phyloP scores from a whole-genome alignment of 2,888 invertebrate genomes.

The Miltochrista miniata region DNA sequence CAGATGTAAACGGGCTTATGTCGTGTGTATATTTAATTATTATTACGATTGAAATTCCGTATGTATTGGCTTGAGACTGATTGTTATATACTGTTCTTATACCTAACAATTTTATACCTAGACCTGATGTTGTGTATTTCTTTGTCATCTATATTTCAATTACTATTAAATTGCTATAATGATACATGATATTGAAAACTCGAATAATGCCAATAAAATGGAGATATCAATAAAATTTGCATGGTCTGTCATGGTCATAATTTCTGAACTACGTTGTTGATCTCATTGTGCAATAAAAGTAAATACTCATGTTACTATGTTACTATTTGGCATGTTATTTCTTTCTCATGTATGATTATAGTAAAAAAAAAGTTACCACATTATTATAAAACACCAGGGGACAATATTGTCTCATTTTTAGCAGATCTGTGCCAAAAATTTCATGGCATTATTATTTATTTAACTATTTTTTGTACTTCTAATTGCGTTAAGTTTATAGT shows the following conservation, averaged over 20 bases:
- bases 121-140: conserved; percentile 44
- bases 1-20: conserved; percentile 39
- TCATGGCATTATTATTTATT: conserved; percentile 35
- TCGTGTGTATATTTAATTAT: conserved; percentile 46
- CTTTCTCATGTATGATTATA: not conserved
- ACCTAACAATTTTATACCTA: conserved; percentile 51
- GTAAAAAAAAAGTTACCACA: not conserved
- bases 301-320: no score
- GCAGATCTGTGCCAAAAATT: conserved; percentile 48
- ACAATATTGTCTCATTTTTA: conserved; percentile 19
- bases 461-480: conserved; percentile 4
- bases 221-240: no score
- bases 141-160: conserved; percentile 38
- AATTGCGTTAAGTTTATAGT: conserved; percentile 10
- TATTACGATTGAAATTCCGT: conserved; percentile 54
- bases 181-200: conserved; percentile 8
- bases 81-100: conserved; percentile 65
- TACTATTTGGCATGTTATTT: no score
- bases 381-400: conserved; percentile 19
- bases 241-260: no score
- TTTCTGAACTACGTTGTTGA: no score
- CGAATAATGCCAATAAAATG: no score
- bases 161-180: conserved; percentile 24
- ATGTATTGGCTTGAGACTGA: conserved; percentile 77
- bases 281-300: no score